Base-by-base conservation (phyloP, 53 echinoderm and acorn worm genomes). In the Antedon mediterranea region DNA sequence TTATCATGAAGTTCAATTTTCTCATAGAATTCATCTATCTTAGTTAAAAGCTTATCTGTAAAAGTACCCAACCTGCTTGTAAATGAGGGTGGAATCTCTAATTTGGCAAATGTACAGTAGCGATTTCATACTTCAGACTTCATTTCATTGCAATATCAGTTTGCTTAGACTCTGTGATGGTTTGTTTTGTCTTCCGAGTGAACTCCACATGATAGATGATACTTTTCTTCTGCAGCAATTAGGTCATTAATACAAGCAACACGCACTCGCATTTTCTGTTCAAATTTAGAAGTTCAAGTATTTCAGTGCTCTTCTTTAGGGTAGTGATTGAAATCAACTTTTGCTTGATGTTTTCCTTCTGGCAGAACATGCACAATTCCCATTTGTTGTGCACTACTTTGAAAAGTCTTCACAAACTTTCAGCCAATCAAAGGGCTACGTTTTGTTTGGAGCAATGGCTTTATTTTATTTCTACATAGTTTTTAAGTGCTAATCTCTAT, bases 221-320 rank as follows among this genome's bases (percentile, higher is more conserved):
- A 82, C 43, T 43, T 74, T 23, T 82, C 82, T 76, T 82, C 71
- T 31, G 75, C 74, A 43, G 82, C 82, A 28, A 82, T 75, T 30
- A 76, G 30, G 71, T 82, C 82, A 57, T 32, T 32, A n/a, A 82
- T 32, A 41, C 42, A 57, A 43, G 82, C 74, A 26, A 82, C 75
- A 34, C 82, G 74, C 2, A 82, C 32, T 30, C 76, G 8, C 75
- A 82, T 43, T 43, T 23, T 37, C 0, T 41, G 74, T 30, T 82
- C 31, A 74, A 30, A 57, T 31, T 82, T 74, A 30, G 76, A 30
- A 74, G n/a, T 28, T 74, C 74, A 0, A 76, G 27, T 20, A 82
- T 4, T 18, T 76, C 75, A 30, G 26, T 44, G 27, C 75, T 75
- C 31, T 74, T 57, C 70, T 43, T 76, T 14, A 82, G 41, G 30